Percentiles rank a stretch among this genome's conserved stretches.
phyloP scores from a whole-genome alignment of 2,113 vertebrate species.

The Tautogolabrus adspersus region DNA sequence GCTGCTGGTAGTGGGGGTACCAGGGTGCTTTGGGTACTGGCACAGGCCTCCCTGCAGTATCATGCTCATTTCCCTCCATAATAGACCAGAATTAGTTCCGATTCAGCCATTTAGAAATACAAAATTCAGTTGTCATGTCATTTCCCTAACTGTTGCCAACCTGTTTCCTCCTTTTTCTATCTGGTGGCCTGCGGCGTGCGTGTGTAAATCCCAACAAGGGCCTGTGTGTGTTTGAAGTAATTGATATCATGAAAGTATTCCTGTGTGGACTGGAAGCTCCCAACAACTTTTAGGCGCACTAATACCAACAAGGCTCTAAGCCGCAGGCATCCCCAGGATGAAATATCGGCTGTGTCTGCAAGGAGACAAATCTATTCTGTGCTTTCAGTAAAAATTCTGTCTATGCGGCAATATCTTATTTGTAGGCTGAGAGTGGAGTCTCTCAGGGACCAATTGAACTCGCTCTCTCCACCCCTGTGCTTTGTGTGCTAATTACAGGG shows the following conservation, averaged over 20 bases:
- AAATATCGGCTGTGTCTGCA: conserved; percentile 80
- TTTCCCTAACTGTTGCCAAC: conserved; percentile 63
- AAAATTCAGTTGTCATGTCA: conserved; percentile 55
- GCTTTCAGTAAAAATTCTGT: conserved; percentile 80
- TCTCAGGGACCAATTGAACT: conserved; percentile 82
- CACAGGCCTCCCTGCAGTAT: conserved; percentile 19
- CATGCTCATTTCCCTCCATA: conserved; percentile 59
- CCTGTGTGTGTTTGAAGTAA: conserved; percentile 61
- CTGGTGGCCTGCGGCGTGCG: conserved; percentile 19
- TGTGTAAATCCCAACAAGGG: conserved; percentile 39
- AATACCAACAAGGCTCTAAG: conserved; percentile 76
- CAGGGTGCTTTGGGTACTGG: conserved; percentile 23
- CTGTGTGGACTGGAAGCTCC: conserved; percentile 64
- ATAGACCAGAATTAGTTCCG: conserved; percentile 66
- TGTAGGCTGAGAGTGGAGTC: conserved; percentile 73
- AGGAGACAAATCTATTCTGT: conserved; percentile 81
- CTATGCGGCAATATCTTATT: conserved; percentile 82
- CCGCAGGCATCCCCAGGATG: conserved; percentile 72
- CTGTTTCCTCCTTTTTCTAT: conserved; percentile 45
- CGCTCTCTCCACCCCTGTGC: conserved; percentile 67
- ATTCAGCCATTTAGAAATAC: conserved; percentile 73
- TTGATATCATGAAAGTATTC: conserved; percentile 69
- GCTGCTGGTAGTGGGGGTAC: conserved; percentile 43
- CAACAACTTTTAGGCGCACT: conserved; percentile 74
- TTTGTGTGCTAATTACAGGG: conserved; percentile 83